Percentiles rank a stretch among this genome's conserved stretches.
phyloP scores from a whole-genome alignment of 2,113 vertebrate genomes.

The human (Homo sapiens) region DNA sequence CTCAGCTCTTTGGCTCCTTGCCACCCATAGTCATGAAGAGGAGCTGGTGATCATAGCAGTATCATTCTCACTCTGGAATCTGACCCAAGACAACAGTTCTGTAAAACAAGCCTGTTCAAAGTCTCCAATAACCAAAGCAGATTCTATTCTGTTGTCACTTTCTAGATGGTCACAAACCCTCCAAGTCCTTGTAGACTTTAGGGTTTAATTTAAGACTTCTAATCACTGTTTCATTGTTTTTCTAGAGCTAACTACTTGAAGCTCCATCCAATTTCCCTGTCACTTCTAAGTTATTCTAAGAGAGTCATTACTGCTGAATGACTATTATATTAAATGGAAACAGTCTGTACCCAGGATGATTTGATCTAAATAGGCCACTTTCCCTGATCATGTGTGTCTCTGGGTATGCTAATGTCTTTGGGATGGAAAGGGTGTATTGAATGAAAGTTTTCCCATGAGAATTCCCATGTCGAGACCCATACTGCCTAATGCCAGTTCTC shows the following conservation, averaged over 20 bases:
- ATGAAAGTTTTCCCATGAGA: not conserved
- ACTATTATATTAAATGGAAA: conserved; percentile 64
- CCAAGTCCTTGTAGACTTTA: not conserved
- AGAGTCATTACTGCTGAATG: conserved; percentile 32
- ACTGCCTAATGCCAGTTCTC: conserved; percentile 15
- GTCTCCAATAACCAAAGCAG: not conserved
- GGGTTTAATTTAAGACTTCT: conserved; percentile 42
- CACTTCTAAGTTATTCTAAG: conserved; percentile 41
- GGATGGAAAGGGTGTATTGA: not conserved
- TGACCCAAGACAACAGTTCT: not conserved
- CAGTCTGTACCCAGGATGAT: not conserved
- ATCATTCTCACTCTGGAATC: not conserved
- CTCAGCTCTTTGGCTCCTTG: not conserved
- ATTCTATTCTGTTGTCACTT: not conserved
- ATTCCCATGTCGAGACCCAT: conserved; percentile 43
- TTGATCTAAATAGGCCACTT: not conserved
- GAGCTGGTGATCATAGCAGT: not conserved
- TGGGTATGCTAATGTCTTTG: not conserved
- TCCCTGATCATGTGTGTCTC: not conserved
- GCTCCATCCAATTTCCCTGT: not conserved
- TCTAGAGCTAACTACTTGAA: conserved; percentile 22
- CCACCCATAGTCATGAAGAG: not conserved
- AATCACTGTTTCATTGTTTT: not conserved
- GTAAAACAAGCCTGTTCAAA: not conserved
- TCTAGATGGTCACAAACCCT: not conserved